Conservation (phyloP, 2,888 invertebrate genomes). For the Bedellia somnulentella region DNA sequence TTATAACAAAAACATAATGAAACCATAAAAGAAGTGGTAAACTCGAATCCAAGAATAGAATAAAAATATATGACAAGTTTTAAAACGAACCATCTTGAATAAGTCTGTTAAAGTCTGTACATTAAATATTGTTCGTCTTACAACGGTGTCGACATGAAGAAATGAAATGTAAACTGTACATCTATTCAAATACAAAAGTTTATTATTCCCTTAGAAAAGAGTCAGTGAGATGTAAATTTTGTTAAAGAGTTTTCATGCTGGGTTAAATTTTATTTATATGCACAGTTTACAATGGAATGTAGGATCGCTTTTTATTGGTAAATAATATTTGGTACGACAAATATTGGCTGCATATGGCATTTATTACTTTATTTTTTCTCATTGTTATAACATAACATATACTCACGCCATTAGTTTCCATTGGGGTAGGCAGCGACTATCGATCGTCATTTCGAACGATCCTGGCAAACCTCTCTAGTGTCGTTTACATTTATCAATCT, state of each 20-base stretch:
- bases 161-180: constrained; percentile 15
- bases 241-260: constrained; percentile 20
- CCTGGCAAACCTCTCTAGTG: no score
- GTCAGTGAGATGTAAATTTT: constrained; percentile 21
- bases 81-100: background rate
- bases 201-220: constrained; percentile 28
- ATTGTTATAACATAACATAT: background rate
- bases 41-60: background rate
- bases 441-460: no score
- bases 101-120: constrained; percentile 7
- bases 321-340: background rate
- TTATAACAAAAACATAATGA: background rate
- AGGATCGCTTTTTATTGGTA: background rate
- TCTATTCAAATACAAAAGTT: constrained; percentile 15
- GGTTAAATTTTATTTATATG: no score
- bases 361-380: background rate
- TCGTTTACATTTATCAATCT: no score
- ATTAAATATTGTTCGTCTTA: constrained; percentile 15
- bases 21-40: background rate
- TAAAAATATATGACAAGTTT: background rate
- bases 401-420: no score
- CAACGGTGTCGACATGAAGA: constrained; percentile 7
- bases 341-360: background rate
- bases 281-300: constrained; percentile 17
- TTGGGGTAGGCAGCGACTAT: no score